Conservation (phyloP, 2,113 vertebrate species). For the Calypte anna region DNA sequence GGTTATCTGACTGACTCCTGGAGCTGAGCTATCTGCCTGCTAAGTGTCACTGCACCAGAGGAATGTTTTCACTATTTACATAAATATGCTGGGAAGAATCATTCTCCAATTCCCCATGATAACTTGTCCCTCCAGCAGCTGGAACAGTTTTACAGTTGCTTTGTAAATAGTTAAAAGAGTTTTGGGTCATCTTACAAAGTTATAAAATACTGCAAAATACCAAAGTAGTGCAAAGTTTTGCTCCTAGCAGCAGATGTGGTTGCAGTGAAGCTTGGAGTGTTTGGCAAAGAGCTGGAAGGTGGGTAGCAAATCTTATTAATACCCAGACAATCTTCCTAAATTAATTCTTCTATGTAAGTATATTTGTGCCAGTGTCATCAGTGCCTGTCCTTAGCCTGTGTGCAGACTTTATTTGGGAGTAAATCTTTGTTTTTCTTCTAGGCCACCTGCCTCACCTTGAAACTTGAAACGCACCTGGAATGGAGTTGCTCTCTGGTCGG, state of each 20-base stretch:
- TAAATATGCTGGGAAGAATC: fast-evolving
- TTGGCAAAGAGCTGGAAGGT: not conserved
- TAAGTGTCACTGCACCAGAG: not conserved
- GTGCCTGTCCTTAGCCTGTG: not conserved
- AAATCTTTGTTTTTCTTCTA: not conserved
- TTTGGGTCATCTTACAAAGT: not conserved
- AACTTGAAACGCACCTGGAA: not conserved
- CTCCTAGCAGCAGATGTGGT: not conserved
- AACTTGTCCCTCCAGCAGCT: not conserved
- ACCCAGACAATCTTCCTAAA: not conserved
- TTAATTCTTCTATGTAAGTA: not conserved
- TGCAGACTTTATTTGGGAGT: not conserved
- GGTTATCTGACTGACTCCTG: fast-evolving
- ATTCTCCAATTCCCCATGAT: not conserved
- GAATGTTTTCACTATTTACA: not conserved
- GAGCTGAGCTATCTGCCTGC: not conserved
- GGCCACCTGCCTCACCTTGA: not conserved
- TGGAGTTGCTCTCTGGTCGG: not conserved
- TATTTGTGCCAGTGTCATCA: not conserved
- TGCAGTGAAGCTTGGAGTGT: not conserved
- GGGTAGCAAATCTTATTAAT: not conserved
- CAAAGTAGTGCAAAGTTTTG: not conserved
- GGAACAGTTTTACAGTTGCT: not conserved
- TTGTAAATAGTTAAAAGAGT: not conserved
- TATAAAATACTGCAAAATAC: not conserved